Base-by-base conservation (phyloP, 2,797 vertebrate species). In the Bovichtus diacanthus region DNA sequence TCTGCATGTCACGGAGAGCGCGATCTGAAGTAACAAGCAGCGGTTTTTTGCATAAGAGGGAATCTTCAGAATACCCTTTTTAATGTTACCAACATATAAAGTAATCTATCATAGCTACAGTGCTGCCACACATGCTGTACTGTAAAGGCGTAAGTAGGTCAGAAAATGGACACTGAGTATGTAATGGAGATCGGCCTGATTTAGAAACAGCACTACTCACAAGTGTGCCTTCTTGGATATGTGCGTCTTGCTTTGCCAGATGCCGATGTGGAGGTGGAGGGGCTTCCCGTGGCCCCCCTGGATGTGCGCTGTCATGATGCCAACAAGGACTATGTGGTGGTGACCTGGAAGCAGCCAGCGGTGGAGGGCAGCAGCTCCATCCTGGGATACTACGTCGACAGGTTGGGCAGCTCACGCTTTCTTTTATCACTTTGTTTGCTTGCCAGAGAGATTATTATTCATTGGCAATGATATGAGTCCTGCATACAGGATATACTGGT, bases 301-400 rank as follows among this genome's bases (percentile, higher is more conserved):
- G 97, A 99, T 78, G 98, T 99, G 68, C 87, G 89, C 39, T 96
- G 97, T 85, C 93, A 98, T 70, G 98, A 99, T 89, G 97, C 96
- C 87, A 99, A 99, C 92, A 99, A 99, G 88, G 98, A 99, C 87
- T 99, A 99, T 76, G 97, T 99, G 87, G 97, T 98, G 86, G 95
- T 99, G 74, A 98, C 97, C 75, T 99, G 98, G 98, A 99, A 98
- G 92, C 98, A 99, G 92, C 98, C 98, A 0, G 97, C 98, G 58
- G 94, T 99, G 2, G 98, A 99, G 84, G 96, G 98, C 87, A 97
- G 96, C 82, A 98, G 95, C 87, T 21, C 95, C 83, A 96, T 99
- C 85, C 89, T 98, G 3, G 98, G 98, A 79, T 99, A 99, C 80
- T 97, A 97, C 90, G 96, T 99, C 44, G 98, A 99, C 93, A 98